These are phyloP conservation scores for Danio choprae DNA, from an alignment of 2,797 vertebrate species.

Conservation along the genomic window DNA sequence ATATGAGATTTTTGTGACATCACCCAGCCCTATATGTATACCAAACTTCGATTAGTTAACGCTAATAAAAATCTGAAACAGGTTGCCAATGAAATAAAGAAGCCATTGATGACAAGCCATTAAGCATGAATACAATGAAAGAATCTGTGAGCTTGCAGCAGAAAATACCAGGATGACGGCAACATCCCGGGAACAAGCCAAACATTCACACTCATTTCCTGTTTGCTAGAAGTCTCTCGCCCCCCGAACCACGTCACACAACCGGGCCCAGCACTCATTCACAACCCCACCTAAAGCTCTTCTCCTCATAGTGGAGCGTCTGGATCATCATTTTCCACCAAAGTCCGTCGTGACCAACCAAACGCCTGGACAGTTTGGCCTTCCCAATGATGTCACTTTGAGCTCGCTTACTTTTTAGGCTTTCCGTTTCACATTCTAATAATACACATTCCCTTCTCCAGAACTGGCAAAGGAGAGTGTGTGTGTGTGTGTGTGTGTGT, in stretches of 20 bases:
- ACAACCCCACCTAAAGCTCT: conserved; percentile 30
- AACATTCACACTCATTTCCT: conserved; percentile 85
- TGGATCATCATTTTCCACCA: background rate
- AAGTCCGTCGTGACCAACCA: background rate
- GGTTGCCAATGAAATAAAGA: conserved; percentile 51
- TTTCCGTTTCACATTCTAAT: conserved; percentile 47
- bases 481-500: background rate
- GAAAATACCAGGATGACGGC: conserved; percentile 76
- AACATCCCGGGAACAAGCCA: conserved; percentile 79
- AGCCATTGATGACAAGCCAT: conserved; percentile 27
- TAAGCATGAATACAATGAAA: conserved; percentile 30
- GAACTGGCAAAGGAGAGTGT: background rate
- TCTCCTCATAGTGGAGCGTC: conserved; percentile 12
- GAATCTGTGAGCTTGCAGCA: conserved; percentile 54
- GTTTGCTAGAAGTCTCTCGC: conserved; percentile 73
- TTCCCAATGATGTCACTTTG: conserved; percentile 14
- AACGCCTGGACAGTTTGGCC: conserved; percentile 25
- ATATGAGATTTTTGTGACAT: no score
- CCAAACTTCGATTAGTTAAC: background rate
- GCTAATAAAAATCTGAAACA: conserved; percentile 38
- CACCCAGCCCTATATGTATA: no score
- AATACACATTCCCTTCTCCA: conserved; percentile 2
- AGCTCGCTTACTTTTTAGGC: conserved; percentile 48
- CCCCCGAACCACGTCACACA: conserved; percentile 64
- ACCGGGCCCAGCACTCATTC: conserved; percentile 32